Evolutionary conservation across 2,113 vertebrate genomes (phyloP), one percentile per base, ranked within the genome.

Genomic region (Xiphorhynchus elegans): DNA sequence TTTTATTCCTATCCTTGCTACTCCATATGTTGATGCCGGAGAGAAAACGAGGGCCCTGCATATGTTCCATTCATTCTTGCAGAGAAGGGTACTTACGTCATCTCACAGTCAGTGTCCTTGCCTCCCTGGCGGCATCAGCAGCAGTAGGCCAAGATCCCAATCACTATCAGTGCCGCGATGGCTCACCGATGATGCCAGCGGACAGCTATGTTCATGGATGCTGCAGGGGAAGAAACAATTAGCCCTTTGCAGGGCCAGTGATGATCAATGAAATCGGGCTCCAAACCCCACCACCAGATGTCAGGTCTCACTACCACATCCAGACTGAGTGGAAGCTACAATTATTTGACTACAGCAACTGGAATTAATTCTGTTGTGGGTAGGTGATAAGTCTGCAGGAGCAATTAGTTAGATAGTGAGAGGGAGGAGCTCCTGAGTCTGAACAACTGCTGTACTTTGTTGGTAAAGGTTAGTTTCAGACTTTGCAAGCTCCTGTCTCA

Each of bases 151-250:
- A 98, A 2, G 89, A 99, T 31, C 7, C 98, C 97, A 3, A 99
- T 63, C 63, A 98, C 13, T 69, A 98, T 16, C 7, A 52, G 29
- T 62, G 96, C 98, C 40, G 76, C 98, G 6, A 98, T 21, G 37
- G 91, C 91, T 11, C 99, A 13, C 89, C 99, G 11, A 98, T 97
- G 60, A 99, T 97, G 72, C 96, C 98, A 55, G 95, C 98, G 0
- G 98, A 99, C 35, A 98, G 97, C 98, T 23, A 98, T 68, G 13
- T 98, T 98, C 98, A 99, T 98, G 92, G 98, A 98, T 15, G 97
- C 99, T 99, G 75, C 1, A 3, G 11, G 93, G 81, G 83, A 78
- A 73, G 95, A 66, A 74, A 74, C 10, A 42, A 17, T 96, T 33
- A 77, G 47, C 16, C 24, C 12, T 52, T 31, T 26, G 46, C 67